These are phyloP conservation scores for Dendrocincla fuliginosa DNA, from an alignment of 2,797 vertebrate genomes.

Conservation along the genomic window DNA sequence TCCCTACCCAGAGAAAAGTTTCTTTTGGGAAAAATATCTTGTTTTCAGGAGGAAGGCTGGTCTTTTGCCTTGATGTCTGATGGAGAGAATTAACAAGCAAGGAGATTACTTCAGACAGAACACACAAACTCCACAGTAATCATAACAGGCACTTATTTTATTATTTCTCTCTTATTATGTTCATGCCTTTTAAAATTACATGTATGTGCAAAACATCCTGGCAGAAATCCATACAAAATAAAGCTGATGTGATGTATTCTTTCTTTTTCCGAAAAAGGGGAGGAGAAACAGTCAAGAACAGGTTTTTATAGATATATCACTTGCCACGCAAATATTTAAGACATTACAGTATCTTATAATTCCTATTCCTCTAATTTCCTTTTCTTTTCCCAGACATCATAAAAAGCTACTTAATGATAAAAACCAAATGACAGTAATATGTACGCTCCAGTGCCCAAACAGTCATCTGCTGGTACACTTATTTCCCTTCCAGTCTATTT, in stretches of 20 bases:
- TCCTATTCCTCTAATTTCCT: not conserved
- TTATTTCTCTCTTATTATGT: not conserved
- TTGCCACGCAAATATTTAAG: not conserved
- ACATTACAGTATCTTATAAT: not conserved
- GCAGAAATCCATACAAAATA: not conserved
- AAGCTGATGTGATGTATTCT: not conserved
- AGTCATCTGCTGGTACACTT: not conserved
- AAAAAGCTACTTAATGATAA: not conserved
- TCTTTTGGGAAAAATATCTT: not conserved
- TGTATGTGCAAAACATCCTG: not conserved
- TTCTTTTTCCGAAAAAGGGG: not conserved
- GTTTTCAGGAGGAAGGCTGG: not conserved
- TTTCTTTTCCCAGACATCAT: not conserved
- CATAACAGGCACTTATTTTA: not conserved
- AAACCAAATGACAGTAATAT: not conserved
- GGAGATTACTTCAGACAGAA: not conserved
- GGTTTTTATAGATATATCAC: not conserved
- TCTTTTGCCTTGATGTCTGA: not conserved
- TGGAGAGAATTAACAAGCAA: not conserved
- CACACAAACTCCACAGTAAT: not conserved
- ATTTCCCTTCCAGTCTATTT: not conserved
- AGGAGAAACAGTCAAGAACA: not conserved
- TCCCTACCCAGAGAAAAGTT: not conserved
- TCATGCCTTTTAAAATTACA: not conserved
- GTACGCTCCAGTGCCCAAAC: not conserved